phyloP scores from a whole-genome alignment of 2,113 vertebrate species.

The Pangasianodon hypophthalmus region DNA sequence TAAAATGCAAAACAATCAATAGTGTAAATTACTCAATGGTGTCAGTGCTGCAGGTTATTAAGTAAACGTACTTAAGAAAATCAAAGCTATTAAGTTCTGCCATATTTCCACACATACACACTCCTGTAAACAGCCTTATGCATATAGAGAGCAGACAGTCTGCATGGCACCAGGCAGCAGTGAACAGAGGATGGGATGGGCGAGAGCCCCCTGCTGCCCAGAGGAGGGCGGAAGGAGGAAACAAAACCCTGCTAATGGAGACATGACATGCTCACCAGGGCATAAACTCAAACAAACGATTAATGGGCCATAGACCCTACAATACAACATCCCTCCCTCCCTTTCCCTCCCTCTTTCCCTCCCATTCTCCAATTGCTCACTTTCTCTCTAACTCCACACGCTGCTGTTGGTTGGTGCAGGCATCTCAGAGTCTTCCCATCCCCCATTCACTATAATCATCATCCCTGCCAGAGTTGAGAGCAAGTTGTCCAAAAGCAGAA shows the following conservation, averaged over 20 bases:
- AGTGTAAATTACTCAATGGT: background rate
- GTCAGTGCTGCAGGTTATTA: background rate
- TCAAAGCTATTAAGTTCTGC: background rate
- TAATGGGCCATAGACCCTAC: constrained; percentile 76
- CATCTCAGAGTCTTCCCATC: constrained; percentile 53
- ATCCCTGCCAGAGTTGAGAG: background rate
- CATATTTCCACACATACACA: constrained; percentile 42
- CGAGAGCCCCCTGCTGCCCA: constrained; percentile 78
- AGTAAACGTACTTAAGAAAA: background rate
- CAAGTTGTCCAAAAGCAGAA: background rate
- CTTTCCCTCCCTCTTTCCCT: constrained; percentile 41
- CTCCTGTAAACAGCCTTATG: constrained; percentile 22
- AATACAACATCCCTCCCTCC: constrained; percentile 66
- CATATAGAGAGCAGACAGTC: constrained; percentile 66
- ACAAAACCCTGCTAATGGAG: constrained; percentile 80
- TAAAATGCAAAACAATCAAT: background rate
- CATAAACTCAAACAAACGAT: constrained; percentile 82
- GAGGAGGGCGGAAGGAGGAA: constrained; percentile 74
- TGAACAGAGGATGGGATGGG: constrained; percentile 72
- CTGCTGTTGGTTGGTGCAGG: constrained; percentile 51
- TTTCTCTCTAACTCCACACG: constrained; percentile 27
- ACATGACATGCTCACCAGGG: constrained; percentile 77
- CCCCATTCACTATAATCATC: constrained; percentile 49
- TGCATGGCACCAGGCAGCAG: constrained; percentile 80
- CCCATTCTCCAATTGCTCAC: constrained; percentile 17